A percentile compares a stretch with the other conserved stretches of the same genome.
phyloP scores from a whole-genome alignment of 2,888 invertebrate species.

The Apotomis capreana region DNA sequence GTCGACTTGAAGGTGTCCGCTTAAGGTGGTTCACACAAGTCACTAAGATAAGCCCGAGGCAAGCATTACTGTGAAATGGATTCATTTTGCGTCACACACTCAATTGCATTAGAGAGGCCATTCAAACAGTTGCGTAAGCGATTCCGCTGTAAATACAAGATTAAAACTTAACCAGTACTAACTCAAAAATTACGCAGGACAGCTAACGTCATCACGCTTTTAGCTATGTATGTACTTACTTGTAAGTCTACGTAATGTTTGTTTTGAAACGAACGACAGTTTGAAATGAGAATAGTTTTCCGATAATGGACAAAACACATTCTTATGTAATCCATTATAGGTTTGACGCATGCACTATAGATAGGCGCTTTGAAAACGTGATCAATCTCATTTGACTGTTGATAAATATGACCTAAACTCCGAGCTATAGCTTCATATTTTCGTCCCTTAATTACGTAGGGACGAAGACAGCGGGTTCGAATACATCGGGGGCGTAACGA shows the following conservation, averaged over 20 bases:
- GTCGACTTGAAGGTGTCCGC: constrained; percentile 9
- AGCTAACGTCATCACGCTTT: not conserved
- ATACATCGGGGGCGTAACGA: too few species aligned
- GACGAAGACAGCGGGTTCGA: too few species aligned
- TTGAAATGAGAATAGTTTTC: not conserved
- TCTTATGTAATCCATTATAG: constrained; percentile 20
- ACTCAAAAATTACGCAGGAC: constrained; percentile 14
- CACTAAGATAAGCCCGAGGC: constrained; percentile 26
- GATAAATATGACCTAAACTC: not conserved
- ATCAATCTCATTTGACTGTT: constrained; percentile 4
- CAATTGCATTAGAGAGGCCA: constrained; percentile 67
- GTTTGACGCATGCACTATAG: constrained; percentile 11
- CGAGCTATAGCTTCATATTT: too few species aligned
- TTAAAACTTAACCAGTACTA: constrained; percentile 44
- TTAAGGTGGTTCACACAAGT: constrained; percentile 17
- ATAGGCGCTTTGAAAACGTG: not conserved
- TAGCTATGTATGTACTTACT: not conserved
- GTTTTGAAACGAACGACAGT: not conserved
- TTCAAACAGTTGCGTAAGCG: constrained; percentile 56
- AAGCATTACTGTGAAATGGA: constrained; percentile 52
- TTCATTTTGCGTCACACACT: constrained; percentile 61
- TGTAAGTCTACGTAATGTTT: constrained; percentile 6
- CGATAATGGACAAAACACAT: constrained; percentile 3
- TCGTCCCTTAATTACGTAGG: too few species aligned
- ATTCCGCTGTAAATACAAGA: constrained; percentile 44